Evolutionary conservation across 2,113 vertebrate genomes (phyloP).

Genomic region (Elgaria multicarinata): DNA sequence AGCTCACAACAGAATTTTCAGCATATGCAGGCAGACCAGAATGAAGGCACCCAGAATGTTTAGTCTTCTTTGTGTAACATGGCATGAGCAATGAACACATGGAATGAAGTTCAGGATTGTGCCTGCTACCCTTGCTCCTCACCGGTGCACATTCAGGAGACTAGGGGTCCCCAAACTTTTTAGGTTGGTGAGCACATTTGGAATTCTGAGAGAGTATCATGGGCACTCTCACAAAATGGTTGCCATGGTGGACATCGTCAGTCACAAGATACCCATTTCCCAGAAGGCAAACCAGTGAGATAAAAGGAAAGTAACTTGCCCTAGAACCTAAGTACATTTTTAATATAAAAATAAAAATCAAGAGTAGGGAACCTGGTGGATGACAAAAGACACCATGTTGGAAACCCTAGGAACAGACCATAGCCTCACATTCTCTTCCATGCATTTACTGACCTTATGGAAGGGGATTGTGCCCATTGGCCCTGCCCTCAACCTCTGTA

Average conservation of each 20-base stretch:
- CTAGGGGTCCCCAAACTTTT: neutral
- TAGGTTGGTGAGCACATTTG: no score
- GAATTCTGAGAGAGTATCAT: no score
- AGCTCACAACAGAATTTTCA: constrained; percentile 17
- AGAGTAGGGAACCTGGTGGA: no score
- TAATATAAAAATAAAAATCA: neutral
- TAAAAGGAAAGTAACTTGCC: no score
- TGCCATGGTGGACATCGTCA: no score
- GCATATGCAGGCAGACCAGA: neutral
- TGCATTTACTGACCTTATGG: neutral
- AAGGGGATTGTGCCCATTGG: neutral
- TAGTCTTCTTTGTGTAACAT: neutral
- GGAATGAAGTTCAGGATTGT: neutral
- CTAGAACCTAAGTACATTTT: no score
- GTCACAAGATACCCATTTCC: no score
- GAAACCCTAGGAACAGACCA: no score
- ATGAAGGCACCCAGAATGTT: neutral
- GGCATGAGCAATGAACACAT: neutral
- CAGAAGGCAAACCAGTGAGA: no score
- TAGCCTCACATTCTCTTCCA: neutral
- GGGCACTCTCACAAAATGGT: no score
- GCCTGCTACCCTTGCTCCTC: no score
- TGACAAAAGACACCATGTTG: no score
- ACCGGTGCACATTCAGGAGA: neutral
- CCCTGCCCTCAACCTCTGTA: neutral